phyloP scores from a whole-genome alignment of 2,888 invertebrate genomes.

The Nesidiocoris tenuis region DNA sequence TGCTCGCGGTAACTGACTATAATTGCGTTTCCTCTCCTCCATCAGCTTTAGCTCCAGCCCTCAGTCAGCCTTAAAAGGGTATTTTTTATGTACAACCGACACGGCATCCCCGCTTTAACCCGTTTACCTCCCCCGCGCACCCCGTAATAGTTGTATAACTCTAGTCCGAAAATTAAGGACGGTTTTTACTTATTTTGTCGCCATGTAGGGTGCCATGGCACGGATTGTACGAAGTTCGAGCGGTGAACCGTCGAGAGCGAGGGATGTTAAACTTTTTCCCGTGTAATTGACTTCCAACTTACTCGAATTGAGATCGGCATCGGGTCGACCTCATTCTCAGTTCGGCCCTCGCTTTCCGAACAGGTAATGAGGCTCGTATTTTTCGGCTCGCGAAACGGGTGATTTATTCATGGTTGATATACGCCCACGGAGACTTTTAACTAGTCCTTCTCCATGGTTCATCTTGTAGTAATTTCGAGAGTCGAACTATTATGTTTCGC shows the following conservation, averaged over 20 bases:
- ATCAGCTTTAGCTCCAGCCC: conserved; percentile 1
- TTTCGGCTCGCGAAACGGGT: background rate
- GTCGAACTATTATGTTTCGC: too few species aligned
- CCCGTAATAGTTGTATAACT: conserved; percentile 39
- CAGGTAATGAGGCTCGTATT: conserved; percentile 6
- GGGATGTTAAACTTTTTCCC: conserved; percentile 28
- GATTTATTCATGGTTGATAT: background rate
- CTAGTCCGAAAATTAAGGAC: conserved; percentile 30
- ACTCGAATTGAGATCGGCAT: conserved; percentile 38
- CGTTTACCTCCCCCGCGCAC: background rate
- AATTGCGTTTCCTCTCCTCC: conserved; percentile 35
- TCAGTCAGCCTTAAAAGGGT: conserved; percentile 14
- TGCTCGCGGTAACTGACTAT: conserved; percentile 30
- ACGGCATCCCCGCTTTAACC: conserved; percentile 32
- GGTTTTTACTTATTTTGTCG: conserved; percentile 39
- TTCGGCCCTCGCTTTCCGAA: background rate
- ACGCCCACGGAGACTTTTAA: too few species aligned
- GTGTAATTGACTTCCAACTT: conserved; percentile 39
- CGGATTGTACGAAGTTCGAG: conserved; percentile 33
- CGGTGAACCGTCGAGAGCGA: background rate
- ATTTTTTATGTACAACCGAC: conserved; percentile 40
- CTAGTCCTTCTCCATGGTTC: too few species aligned
- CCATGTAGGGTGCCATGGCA: conserved; percentile 42
- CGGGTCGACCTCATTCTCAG: conserved; percentile 25
- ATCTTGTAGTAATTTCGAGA: too few species aligned